Percentiles rank a stretch among this genome's conserved stretches.
These are phyloP conservation scores for Neosilurus mollespiculum DNA, from an alignment of 2,797 vertebrate species.

Conservation along the genomic window DNA sequence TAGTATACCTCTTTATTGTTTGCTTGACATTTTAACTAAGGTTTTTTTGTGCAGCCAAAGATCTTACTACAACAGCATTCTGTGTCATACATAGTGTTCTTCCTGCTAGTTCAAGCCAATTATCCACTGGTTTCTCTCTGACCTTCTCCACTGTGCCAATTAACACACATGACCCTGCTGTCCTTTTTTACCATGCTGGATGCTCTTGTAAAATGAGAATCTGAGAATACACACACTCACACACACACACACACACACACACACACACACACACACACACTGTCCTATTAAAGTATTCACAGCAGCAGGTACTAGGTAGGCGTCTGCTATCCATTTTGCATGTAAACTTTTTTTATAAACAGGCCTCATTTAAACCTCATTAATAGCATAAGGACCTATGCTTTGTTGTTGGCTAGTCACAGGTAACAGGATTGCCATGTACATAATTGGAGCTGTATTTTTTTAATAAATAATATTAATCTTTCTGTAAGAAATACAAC, in stretches of 20 bases:
- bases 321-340: slow-evolving; percentile 21
- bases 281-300: slow-evolving; percentile 41
- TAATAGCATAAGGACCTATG: not conserved
- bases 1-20: not conserved
- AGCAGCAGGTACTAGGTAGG: slow-evolving; percentile 21
- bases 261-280: not conserved
- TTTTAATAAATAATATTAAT: not conserved
- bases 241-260: not conserved
- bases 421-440: not conserved
- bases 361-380: not conserved
- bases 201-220: slow-evolving; percentile 50
- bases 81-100: slow-evolving; percentile 21
- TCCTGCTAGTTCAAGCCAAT: slow-evolving; percentile 54
- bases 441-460: not conserved
- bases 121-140: slow-evolving; percentile 42
- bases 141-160: slow-evolving; percentile 51
- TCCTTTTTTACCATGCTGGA: slow-evolving; percentile 44
- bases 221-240: slow-evolving; percentile 21
- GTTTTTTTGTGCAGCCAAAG: not conserved
- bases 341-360: slow-evolving; percentile 20
- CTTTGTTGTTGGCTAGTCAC: not conserved
- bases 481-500: not conserved
- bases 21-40: slow-evolving; percentile 13
- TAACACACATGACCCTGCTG: slow-evolving; percentile 50
- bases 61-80: slow-evolving; percentile 20